phyloP scores from a whole-genome alignment of 2,888 invertebrate genomes.

The Aromia moschata region DNA sequence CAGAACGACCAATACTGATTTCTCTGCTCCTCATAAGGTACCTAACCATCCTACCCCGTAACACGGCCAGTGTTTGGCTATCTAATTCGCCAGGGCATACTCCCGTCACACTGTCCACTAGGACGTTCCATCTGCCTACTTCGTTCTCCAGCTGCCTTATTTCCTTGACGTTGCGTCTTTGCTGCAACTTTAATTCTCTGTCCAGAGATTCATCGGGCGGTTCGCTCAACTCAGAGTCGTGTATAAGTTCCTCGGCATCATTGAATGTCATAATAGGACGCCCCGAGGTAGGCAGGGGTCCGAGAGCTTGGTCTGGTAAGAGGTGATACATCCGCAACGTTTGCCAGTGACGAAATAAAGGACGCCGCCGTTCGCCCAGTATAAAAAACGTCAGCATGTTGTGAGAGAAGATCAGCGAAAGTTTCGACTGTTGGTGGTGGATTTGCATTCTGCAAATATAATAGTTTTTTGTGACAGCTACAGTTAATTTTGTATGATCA shows the following conservation, averaged over 20 bases:
- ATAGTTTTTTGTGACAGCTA: too few species aligned
- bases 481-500: too few species aligned
- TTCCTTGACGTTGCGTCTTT: constrained; percentile 68
- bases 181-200: constrained; percentile 79
- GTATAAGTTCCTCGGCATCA: constrained; percentile 89
- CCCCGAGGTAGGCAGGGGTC: constrained; percentile 55
- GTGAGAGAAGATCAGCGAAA: constrained; percentile 85
- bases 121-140: constrained; percentile 85
- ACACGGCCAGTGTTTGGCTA: constrained; percentile 90
- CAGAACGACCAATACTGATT: constrained; percentile 92
- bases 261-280: constrained; percentile 77
- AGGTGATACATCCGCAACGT: constrained; percentile 91
- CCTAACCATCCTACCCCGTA: constrained; percentile 89
- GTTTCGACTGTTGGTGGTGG: constrained; percentile 79
- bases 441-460: constrained; percentile 73
- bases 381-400: constrained; percentile 87
- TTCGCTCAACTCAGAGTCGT: constrained; percentile 84
- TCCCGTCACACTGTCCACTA: constrained; percentile 90
- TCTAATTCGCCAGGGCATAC: constrained; percentile 89
- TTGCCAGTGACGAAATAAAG: constrained; percentile 89
- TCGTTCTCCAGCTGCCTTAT: constrained; percentile 91
- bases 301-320: constrained; percentile 86
- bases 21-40: constrained; percentile 95
- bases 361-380: constrained; percentile 87
- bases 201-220: constrained; percentile 84